Evolutionary conservation across 2,797 vertebrate species (phyloP).

Genomic region (Sebastiscus tertius): DNA sequence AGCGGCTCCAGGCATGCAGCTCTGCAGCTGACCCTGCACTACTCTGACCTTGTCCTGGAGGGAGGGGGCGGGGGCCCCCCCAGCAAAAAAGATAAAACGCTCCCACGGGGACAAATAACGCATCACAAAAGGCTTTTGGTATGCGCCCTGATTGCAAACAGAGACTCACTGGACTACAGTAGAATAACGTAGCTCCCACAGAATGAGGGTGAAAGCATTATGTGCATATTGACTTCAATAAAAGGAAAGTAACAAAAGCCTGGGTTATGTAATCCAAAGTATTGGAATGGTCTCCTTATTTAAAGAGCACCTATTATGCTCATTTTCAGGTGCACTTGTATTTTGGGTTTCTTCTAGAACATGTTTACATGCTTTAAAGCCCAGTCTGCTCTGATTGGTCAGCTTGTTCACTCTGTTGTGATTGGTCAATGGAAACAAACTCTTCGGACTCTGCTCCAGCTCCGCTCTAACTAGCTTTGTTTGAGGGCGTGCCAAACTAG

Average conservation of each 20-base stretch:
- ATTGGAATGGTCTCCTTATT: not conserved
- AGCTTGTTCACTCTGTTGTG: too few relatives aligned
- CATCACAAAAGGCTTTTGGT: constrained; percentile 1
- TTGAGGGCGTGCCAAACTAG: too few relatives aligned
- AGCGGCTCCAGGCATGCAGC: not conserved
- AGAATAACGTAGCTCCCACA: constrained; percentile 2
- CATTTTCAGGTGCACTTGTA: not conserved
- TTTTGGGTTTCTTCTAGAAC: not conserved
- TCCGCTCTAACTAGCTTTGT: too few relatives aligned
- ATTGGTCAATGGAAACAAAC: too few relatives aligned
- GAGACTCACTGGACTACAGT: not conserved
- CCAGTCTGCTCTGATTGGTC: not conserved
- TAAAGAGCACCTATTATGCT: not conserved
- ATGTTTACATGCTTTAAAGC: not conserved
- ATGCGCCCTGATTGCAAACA: not conserved
- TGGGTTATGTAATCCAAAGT: not conserved
- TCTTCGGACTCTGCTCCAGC: too few relatives aligned
- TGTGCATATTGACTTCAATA: not conserved
- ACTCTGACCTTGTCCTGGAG: constrained; percentile 10
- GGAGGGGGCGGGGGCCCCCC: too few relatives aligned
- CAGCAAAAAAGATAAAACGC: constrained; percentile 4
- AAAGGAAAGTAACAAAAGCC: not conserved
- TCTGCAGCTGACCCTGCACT: constrained; percentile 2
- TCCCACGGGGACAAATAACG: constrained; percentile 6
- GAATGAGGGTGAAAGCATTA: not conserved